These are phyloP conservation scores for Taeniopygia guttata DNA, from an alignment of 2,797 vertebrate genomes.

Conservation along the genomic window DNA sequence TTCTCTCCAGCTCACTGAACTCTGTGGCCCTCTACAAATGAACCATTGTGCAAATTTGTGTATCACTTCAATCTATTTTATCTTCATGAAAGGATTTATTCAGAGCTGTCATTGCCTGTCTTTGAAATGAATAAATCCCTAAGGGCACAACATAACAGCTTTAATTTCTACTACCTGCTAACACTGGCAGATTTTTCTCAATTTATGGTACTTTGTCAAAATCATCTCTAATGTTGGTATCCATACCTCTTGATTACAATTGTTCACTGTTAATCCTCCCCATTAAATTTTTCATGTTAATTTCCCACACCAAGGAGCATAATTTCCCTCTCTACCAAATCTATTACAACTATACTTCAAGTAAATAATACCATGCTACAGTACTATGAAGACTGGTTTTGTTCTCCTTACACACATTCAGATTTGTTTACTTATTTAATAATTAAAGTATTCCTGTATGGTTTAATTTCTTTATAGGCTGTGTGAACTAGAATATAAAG, in stretches of 20 bases:
- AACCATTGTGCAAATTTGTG: background rate
- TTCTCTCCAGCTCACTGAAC: conserved; percentile 16
- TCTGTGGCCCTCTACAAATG: conserved; percentile 3
- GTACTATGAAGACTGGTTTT: background rate
- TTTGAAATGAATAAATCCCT: conserved; percentile 29
- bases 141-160: background rate
- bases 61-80: conserved; percentile 22
- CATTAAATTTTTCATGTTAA: background rate
- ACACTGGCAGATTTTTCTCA: conserved; percentile 4
- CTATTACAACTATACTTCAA: background rate
- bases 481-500: background rate
- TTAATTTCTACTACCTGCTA: conserved; percentile 29
- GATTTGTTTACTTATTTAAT: background rate
- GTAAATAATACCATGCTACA: background rate
- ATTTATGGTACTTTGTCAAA: conserved; percentile 12
- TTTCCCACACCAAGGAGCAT: background rate
- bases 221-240: background rate
- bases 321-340: background rate
- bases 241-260: background rate
- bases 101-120: background rate
- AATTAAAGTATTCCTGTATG: background rate
- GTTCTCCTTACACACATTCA: background rate
- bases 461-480: background rate
- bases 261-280: conserved; percentile 9
- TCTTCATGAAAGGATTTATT: conserved; percentile 19